Evolutionary conservation across 2,888 invertebrate genomes (phyloP).

Genomic region (Apotomis turbidana): DNA sequence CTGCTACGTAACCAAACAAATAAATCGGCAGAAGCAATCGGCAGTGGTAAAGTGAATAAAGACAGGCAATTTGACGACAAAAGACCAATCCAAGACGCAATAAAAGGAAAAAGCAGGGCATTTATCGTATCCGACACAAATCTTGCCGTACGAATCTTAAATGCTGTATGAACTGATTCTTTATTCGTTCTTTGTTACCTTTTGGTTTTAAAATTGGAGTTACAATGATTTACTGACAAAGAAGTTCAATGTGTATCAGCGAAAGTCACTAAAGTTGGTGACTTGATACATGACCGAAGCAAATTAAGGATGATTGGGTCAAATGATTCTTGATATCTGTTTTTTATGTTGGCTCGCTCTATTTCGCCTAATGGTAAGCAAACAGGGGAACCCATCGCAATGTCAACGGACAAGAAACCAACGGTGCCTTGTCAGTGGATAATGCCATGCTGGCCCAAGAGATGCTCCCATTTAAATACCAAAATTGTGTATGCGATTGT

Average conservation of each 20-base stretch:
- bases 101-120: slow-evolving; percentile 1
- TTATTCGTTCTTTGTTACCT: background rate
- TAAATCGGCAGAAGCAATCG: slow-evolving; percentile 22
- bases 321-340: too few species aligned
- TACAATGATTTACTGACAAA: background rate
- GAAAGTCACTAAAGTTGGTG: background rate
- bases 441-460: too few species aligned
- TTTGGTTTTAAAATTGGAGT: background rate
- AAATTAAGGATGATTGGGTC: too few species aligned
- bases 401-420: too few species aligned
- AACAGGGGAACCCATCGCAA: too few species aligned
- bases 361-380: too few species aligned
- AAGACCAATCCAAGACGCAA: slow-evolving; percentile 24
- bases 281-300: too few species aligned
- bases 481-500: too few species aligned
- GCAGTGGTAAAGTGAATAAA: slow-evolving; percentile 13
- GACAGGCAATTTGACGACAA: slow-evolving; percentile 31
- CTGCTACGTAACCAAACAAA: background rate
- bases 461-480: too few species aligned
- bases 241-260: background rate
- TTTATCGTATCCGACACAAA: slow-evolving; percentile 2
- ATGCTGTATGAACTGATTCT: background rate
- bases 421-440: too few species aligned
- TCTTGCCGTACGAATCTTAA: background rate
- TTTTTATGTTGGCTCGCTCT: too few species aligned